Evolutionary conservation across 2,888 invertebrate species (phyloP).

Genomic region (Latheticus oryzae): DNA sequence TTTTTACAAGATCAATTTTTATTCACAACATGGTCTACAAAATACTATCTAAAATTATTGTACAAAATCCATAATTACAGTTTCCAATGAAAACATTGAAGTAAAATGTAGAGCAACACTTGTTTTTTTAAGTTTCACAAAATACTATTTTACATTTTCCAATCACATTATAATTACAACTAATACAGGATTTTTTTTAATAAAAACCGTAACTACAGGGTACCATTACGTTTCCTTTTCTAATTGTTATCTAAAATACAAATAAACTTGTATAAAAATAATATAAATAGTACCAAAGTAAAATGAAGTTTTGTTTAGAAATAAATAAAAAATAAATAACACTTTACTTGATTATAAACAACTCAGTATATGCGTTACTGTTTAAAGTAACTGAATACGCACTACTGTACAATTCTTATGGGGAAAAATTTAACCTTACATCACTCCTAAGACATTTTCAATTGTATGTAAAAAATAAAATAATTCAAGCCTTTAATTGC

Average conservation of each 20-base stretch:
- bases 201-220: conserved; percentile 9
- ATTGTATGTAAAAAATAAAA: conserved; percentile 24
- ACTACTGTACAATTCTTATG: conserved; percentile 26
- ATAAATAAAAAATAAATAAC: conserved; percentile 43
- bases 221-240: conserved; percentile 1
- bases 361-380: conserved; percentile 13
- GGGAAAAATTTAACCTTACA: conserved; percentile 24
- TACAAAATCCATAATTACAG: conserved; percentile 39
- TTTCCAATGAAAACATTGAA: conserved; percentile 22
- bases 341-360: conserved; percentile 20
- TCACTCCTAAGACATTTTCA: conserved; percentile 19
- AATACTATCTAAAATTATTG: conserved; percentile 40
- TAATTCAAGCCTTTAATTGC: conserved; percentile 31
- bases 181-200: conserved; percentile 15
- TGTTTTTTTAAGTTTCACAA: conserved; percentile 8
- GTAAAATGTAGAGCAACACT: conserved; percentile 11
- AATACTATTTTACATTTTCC: conserved; percentile 25
- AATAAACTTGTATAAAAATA: conserved; percentile 47
- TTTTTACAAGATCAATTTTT: conserved; percentile 36
- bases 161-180: conserved; percentile 27
- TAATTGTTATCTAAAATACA: conserved; percentile 34
- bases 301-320: conserved; percentile 15
- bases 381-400: conserved; percentile 30
- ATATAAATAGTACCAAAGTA: conserved; percentile 40
- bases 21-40: conserved; percentile 37